A percentile compares a stretch with the other conserved stretches of the same genome.
These are phyloP conservation scores for Myrmecophaga tridactyla DNA, from an alignment of 2,113 vertebrate genomes.

Conservation along the genomic window DNA sequence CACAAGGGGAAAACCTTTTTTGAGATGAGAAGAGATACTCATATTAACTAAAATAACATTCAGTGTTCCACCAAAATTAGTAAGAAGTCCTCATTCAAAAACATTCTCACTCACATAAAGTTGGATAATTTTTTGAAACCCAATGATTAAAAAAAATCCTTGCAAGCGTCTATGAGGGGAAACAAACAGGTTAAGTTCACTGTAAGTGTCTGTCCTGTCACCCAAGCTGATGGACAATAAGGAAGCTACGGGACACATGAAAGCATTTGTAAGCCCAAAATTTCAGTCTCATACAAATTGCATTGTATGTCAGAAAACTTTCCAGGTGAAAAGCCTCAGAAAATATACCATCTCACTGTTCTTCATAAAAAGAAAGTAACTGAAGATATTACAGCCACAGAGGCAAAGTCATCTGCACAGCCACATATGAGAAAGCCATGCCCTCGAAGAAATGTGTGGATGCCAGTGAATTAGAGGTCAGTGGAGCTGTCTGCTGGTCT, in stretches of 20 bases:
- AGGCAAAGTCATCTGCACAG: accelerated
- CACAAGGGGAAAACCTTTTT: too few species aligned
- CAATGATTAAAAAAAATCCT: background rate
- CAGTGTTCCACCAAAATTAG: background rate
- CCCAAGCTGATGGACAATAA: accelerated
- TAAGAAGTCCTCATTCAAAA: accelerated
- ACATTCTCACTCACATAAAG: accelerated
- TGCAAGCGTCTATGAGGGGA: background rate
- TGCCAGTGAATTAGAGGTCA: accelerated
- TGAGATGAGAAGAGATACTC: background rate
- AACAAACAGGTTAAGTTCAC: accelerated
- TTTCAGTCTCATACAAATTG: accelerated
- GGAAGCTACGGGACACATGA: accelerated
- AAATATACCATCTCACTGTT: accelerated
- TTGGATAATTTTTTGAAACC: background rate
- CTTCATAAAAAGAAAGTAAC: too few species aligned
- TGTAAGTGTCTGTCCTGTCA: background rate
- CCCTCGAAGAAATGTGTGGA: accelerated
- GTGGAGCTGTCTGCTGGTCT: accelerated
- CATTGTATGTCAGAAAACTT: background rate
- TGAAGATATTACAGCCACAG: accelerated
- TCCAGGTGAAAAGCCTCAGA: background rate
- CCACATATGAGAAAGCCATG: accelerated
- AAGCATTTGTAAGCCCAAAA: accelerated
- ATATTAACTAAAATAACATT: accelerated